phyloP scores from a whole-genome alignment of 92 coral and sea anemone species.

The Palythoa heliodiscus region DNA sequence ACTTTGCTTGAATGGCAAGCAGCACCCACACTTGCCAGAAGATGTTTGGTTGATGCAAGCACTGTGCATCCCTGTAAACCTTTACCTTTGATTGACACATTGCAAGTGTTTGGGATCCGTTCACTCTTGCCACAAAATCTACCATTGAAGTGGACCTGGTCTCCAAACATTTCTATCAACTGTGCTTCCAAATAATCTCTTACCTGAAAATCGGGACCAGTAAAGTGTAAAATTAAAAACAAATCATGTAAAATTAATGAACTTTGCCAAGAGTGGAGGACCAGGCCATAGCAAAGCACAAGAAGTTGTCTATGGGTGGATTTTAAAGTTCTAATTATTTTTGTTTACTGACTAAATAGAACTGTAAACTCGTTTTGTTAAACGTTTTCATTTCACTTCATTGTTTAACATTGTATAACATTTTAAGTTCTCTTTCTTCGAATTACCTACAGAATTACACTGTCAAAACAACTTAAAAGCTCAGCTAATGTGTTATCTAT shows the following conservation, averaged over 20 bases:
- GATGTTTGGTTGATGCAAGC: conserved; percentile 59
- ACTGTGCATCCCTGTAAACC: conserved; percentile 78
- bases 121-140: conserved; percentile 71
- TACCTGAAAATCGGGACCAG: conserved; percentile 51
- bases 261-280: not conserved
- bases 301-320: too few relatives aligned
- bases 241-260: not conserved
- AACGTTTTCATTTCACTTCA: too few relatives aligned
- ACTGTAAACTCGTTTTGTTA: too few relatives aligned
- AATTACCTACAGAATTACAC: too few relatives aligned
- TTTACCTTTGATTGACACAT: conserved; percentile 83
- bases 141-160: conserved; percentile 87
- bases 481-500: too few relatives aligned
- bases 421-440: too few relatives aligned
- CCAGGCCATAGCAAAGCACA: not conserved
- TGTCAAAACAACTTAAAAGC: too few relatives aligned
- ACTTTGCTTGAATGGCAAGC: conserved; percentile 91
- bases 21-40: conserved; percentile 96
- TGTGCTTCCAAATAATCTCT: conserved; percentile 86
- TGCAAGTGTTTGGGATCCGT: conserved; percentile 94
- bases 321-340: too few relatives aligned
- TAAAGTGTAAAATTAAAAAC: not conserved
- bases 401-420: too few relatives aligned
- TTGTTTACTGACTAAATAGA: too few relatives aligned
- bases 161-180: conserved; percentile 73